phyloP scores from a whole-genome alignment of 1,140 invertebrate genomes.

The Listronotus oregonensis region DNA sequence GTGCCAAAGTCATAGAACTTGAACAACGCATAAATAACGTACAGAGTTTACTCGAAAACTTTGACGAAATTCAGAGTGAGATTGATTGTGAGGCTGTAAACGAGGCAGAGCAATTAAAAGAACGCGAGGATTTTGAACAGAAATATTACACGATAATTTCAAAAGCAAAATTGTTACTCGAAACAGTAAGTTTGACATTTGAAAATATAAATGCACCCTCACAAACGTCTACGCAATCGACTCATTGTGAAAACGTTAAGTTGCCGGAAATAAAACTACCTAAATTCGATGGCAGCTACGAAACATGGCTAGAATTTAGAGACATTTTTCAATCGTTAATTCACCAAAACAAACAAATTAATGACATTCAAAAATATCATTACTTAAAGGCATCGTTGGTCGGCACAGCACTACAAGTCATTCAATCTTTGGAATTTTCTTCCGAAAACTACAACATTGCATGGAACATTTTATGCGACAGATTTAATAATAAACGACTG shows the following conservation, averaged over 20 bases:
- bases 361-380: slow-evolving; percentile 31
- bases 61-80: too few species aligned
- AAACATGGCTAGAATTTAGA: slow-evolving; percentile 23
- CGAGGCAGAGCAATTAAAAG: too few species aligned
- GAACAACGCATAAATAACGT: too few species aligned
- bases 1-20: too few species aligned
- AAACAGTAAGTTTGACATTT: too few species aligned
- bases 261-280: slow-evolving; percentile 24
- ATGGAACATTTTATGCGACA: slow-evolving; percentile 20
- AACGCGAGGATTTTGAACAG: too few species aligned
- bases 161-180: too few species aligned
- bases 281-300: slow-evolving; percentile 21
- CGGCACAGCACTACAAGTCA: slow-evolving; percentile 21
- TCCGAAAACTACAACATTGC: slow-evolving; percentile 23
- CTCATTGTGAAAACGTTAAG: slow-evolving; percentile 5
- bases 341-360: slow-evolving; percentile 12
- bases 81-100: too few species aligned
- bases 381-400: slow-evolving; percentile 23
- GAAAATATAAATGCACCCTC: too few species aligned
- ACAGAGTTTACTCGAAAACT: too few species aligned
- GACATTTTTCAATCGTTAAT: slow-evolving; percentile 24
- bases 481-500: slow-evolving; percentile 28
- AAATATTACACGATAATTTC: too few species aligned
- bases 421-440: slow-evolving; percentile 25
- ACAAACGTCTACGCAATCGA: too few species aligned